Evolutionary conservation across 2,888 invertebrate genomes (phyloP), one percentile per base, ranked within the genome.

Genomic region (Drosophila imparisetae): DNA sequence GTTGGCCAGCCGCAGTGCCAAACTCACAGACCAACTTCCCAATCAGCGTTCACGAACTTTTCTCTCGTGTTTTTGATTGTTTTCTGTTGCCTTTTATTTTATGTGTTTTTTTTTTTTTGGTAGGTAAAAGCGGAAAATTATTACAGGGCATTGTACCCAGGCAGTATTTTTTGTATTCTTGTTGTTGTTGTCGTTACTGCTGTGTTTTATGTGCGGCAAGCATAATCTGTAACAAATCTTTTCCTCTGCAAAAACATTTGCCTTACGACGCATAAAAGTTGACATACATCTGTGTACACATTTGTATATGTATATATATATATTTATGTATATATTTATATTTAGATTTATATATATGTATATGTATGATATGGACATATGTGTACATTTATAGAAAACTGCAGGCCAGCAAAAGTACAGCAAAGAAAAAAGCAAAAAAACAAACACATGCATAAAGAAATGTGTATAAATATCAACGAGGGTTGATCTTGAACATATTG

Each of bases 211-310:
- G 74, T 78, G 82, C 65, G 80, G 72, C 80, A 50, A 69, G 76
- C 73, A 78, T 82, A 86, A 86, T 86, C 80, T 86, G 89, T 75
- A 84, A 89, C 84, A 89, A 89, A 89, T 86, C 86, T 89, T 86
- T 80, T 80, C 64, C 66, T 68, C 89, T 86, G 80, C 75, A 80
- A 85, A 85, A 85, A 85, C 81, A 89, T 85, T 89, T 76, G 83
- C 89, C 84, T 72, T 86, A 79, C 85, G 81, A 79, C 78, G 87
- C 89, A 85, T 83, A 86, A 79, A 84, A 84, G 81, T 77, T 86
- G 81, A 84, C 84, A 84, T 67, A 86, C 67, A 67, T 67, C 49
- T 67, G 40, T 49, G 27, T 34, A 53, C 27, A 21, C 24, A 38
- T 7, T 4, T 15, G 18, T 3, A 36, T 13, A 66, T 21, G 15